A percentile compares a stretch with the other conserved stretches of the same genome.
phyloP scores from a whole-genome alignment of 2,797 vertebrate species.

The Platyrinchus mystaceus region DNA sequence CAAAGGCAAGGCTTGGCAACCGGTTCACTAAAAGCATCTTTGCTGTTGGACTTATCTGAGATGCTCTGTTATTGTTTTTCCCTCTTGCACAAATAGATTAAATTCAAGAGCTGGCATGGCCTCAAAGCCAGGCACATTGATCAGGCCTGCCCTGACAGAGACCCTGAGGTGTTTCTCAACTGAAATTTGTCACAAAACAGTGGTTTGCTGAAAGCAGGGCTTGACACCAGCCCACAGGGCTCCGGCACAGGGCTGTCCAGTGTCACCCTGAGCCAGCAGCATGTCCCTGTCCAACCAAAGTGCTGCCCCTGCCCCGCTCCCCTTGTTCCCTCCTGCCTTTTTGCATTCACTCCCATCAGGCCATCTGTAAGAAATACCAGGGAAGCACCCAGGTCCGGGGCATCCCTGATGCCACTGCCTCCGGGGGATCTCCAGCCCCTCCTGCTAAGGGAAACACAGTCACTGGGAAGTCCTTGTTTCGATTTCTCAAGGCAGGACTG shows the following conservation, averaged over 20 bases:
- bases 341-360: not conserved
- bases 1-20: not conserved
- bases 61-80: not conserved
- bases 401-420: not conserved
- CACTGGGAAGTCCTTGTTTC: not conserved
- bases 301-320: rapidly evolving
- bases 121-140: rapidly evolving
- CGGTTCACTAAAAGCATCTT: not conserved
- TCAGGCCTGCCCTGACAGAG: not conserved
- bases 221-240: not conserved
- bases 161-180: not conserved
- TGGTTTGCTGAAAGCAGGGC: not conserved
- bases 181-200: not conserved
- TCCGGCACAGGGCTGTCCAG: not conserved
- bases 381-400: not conserved
- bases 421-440: not conserved
- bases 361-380: not conserved
- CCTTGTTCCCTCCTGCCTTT: not conserved
- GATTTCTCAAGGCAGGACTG: not conserved
- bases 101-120: not conserved
- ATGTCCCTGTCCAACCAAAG: rapidly evolving
- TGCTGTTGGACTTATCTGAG: not conserved
- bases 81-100: not conserved
- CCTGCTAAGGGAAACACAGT: not conserved
- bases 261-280: not conserved